Evolutionary conservation across 2,888 invertebrate species (phyloP), one percentile per base, ranked within the genome.

Genomic region (Idaea dimidiata): DNA sequence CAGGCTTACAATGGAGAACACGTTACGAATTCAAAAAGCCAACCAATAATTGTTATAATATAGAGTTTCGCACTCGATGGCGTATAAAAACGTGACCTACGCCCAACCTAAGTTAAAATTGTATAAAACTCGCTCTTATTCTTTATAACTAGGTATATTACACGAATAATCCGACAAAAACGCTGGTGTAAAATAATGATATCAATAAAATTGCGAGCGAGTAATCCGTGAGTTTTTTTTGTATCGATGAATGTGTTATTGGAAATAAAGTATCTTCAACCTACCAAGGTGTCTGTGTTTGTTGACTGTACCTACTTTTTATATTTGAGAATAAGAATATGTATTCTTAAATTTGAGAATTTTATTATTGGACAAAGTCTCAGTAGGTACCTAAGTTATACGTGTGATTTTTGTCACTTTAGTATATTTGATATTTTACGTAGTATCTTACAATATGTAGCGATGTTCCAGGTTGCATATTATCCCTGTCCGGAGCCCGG

Each of bases 21-120:
- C n/a, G n/a, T n/a, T n/a, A n/a, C 14, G 43, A 43, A 14, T 43
- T 43, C 43, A 43, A 43, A 14, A 1, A 10, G 8, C 43, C 10
- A 43, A 14, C 24, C 24, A 43, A 43, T 43, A 43, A 8, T 43
- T 43, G 6, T 43, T 43, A 14, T 43, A 8, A 43, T 43, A 43
- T 43, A 14, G 66, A 69, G 68, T 65, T 62, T 67, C 68, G 60
- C 70, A 69, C 61, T 69, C 70, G 69, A 71, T 68, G 68, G 69
- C 64, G 68, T 64, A 67, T 61, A 57, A 56, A n/a, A 56, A 63
- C 58, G 58, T 58, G 60, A 56, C 58, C 55, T 24, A 58, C 66
- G 62, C 61, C 55, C 66, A 63, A 17, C 18, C 54, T 58, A 33
- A n/a, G 33, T 32, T 57, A 58, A 62, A 66, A 65, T 59, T 54